Base-by-base conservation (phyloP, 2,113 vertebrate genomes). In the Indri indri region DNA sequence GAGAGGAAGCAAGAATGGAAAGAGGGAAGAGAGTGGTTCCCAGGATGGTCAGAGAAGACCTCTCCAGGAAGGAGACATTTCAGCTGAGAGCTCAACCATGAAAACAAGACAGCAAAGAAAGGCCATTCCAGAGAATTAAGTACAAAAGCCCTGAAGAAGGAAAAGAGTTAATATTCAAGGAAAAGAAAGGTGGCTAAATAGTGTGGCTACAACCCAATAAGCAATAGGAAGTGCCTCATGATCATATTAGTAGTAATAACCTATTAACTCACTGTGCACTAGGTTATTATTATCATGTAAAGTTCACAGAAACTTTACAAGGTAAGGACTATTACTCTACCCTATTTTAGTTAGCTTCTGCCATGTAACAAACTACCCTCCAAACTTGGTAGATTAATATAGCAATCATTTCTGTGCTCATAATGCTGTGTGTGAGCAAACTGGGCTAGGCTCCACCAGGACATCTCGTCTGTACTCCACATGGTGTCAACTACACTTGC, bases 201-300 rank as follows among this genome's bases (percentile, higher is more conserved):
- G 9, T 34, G 25, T 59, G 74, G 30, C 50, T 71, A 50, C 57
- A 77, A 81, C 20, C 23, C 71, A 59, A 1, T 52, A 52, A 85
- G 30, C 80, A 85, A 73, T 22, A 94, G 37, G 23, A 37, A 70
- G 17, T 52, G 11, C 8, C 18, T 4, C 27, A 3, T 20, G 10
- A 27, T 18, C 10, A 11, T 11, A 7, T 42, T 45, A 50, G 59
- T 27, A 16, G 10, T n/a, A 59, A 47, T 45, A 57, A 34, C 40
- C 37, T 9, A 47, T 42, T 52, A 20, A 20, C 34, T 76, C 6
- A 14, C 2, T 16, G 37, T 11, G 42, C 20, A 22, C 27, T 47
- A 7, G 22, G 61, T 0, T 0, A 37, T 50, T 2, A 2, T 40
- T 16, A 37, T 42, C 45, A 70, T 3, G 17, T 17, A 61, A 80